phyloP scores from a whole-genome alignment of 2,888 invertebrate genomes.

The Eustalomyia histrio region DNA sequence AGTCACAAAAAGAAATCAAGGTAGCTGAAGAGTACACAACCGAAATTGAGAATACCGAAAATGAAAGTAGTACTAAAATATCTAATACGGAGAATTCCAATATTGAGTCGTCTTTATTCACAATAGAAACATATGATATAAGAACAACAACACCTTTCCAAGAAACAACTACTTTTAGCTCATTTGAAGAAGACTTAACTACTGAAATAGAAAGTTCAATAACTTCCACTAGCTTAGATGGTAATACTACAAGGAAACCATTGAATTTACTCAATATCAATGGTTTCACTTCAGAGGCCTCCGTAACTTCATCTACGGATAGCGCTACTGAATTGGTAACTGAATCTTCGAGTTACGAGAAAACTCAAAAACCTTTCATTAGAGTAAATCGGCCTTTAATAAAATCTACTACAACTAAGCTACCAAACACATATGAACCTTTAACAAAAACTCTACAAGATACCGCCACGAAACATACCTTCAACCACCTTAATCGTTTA shows the following conservation, averaged over 20 bases:
- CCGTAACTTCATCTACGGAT: not conserved
- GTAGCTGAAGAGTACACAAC: slow-evolving; percentile 17
- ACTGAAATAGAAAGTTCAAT: not conserved
- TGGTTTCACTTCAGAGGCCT: not conserved
- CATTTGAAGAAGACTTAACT: not conserved
- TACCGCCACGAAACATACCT: not conserved
- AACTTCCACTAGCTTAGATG: not conserved
- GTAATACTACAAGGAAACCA: not conserved
- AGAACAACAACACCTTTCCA: not conserved
- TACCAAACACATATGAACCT: not conserved
- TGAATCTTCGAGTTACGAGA: not conserved
- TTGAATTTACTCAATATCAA: not conserved
- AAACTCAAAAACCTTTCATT: not conserved
- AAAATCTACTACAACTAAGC: slow-evolving; percentile 4
- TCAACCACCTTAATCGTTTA: slow-evolving; percentile 20
- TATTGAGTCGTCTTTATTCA: not conserved
- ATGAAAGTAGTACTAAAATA: not conserved
- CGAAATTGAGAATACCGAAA: slow-evolving; percentile 47
- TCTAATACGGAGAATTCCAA: not conserved
- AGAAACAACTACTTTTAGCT: not conserved
- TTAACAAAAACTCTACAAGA: not conserved
- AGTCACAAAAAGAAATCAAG: not conserved
- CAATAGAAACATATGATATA: not conserved
- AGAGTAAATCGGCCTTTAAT: slow-evolving; percentile 21
- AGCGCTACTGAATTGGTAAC: not conserved